A percentile compares a stretch with the other conserved stretches of the same genome.
phyloP scores from a whole-genome alignment of 2,888 invertebrate species.

The Dusona sp. region DNA sequence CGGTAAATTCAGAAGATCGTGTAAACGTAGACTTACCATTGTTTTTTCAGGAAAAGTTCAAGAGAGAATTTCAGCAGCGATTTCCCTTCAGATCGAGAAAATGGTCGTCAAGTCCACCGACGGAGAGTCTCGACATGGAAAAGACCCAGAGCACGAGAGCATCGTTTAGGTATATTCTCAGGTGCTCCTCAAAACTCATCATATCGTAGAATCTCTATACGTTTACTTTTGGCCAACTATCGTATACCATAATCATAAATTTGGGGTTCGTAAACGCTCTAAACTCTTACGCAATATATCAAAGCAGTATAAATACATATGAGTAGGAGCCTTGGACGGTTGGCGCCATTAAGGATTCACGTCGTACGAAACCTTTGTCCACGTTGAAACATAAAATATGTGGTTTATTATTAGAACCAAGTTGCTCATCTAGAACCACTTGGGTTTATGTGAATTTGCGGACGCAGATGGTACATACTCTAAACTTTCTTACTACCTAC shows the following conservation, averaged over 20 bases:
- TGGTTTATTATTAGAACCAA: constrained; percentile 36
- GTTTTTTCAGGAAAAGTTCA: constrained; percentile 89
- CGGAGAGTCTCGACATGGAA: constrained; percentile 78
- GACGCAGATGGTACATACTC: constrained; percentile 14
- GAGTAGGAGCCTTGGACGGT: constrained; percentile 14
- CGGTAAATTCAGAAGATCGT: neutral
- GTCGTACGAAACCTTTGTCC: constrained; percentile 8
- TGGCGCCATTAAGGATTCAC: constrained; percentile 10
- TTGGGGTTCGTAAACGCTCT: neutral
- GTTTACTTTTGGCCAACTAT: neutral
- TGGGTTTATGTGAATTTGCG: neutral
- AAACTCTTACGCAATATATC: neutral
- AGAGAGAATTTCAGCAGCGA: constrained; percentile 91
- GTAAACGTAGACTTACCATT: neutral
- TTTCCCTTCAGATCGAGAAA: constrained; percentile 86
- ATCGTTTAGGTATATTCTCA: constrained; percentile 77
- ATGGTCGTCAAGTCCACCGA: constrained; percentile 76
- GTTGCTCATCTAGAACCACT: constrained; percentile 17
- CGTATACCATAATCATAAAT: constrained; percentile 20
- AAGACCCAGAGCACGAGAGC: constrained; percentile 78
- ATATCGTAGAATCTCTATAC: constrained; percentile 27
- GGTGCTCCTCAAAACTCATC: constrained; percentile 65
- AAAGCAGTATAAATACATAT: constrained; percentile 8
- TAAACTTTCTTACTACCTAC: constrained; percentile 1
- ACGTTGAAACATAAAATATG: constrained; percentile 12